Evolutionary conservation across 1,140 invertebrate genomes (phyloP).

Genomic region (Melitaea cinxia): DNA sequence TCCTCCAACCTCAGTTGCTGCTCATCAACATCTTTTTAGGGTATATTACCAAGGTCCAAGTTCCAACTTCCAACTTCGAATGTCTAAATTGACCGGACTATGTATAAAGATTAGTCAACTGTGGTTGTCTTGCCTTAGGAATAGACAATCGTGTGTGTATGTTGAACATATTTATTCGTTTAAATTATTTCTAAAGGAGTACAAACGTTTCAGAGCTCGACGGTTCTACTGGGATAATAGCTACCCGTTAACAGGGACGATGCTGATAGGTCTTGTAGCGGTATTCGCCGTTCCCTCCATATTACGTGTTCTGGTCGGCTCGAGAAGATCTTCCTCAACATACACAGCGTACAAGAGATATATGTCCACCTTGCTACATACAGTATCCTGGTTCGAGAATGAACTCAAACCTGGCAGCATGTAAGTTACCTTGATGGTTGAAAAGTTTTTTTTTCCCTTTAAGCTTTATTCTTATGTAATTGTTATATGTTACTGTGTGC

Average conservation of each 20-base stretch:
- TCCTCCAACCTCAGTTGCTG: too few relatives aligned
- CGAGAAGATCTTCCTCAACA: constrained; percentile 84
- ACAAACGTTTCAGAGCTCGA: constrained; percentile 82
- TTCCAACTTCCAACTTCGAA: too few relatives aligned
- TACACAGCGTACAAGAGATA: constrained; percentile 89
- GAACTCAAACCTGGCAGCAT: constrained; percentile 72
- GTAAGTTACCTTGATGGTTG: constrained; percentile 24
- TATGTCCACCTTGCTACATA: constrained; percentile 87
- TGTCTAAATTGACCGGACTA: too few relatives aligned
- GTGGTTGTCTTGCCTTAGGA: too few relatives aligned
- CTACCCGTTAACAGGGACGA: constrained; percentile 83
- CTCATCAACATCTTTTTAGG: too few relatives aligned
- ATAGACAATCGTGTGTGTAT: too few relatives aligned
- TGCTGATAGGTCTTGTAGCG: constrained; percentile 84
- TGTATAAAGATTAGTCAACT: too few relatives aligned
- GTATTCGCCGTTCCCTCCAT: constrained; percentile 85
- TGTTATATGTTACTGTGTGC: too few relatives aligned
- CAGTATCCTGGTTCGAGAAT: constrained; percentile 88
- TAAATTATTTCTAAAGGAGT: too few relatives aligned
- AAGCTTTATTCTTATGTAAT: too few relatives aligned
- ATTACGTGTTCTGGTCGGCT: constrained; percentile 84
- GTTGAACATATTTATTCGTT: too few relatives aligned
- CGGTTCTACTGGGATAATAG: constrained; percentile 84
- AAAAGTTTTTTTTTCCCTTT: neutral
- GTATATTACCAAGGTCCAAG: too few relatives aligned